A percentile compares a stretch with the other conserved stretches of the same genome.
phyloP scores from a whole-genome alignment of 2,113 vertebrate genomes.

The Chinchilla lanigera region DNA sequence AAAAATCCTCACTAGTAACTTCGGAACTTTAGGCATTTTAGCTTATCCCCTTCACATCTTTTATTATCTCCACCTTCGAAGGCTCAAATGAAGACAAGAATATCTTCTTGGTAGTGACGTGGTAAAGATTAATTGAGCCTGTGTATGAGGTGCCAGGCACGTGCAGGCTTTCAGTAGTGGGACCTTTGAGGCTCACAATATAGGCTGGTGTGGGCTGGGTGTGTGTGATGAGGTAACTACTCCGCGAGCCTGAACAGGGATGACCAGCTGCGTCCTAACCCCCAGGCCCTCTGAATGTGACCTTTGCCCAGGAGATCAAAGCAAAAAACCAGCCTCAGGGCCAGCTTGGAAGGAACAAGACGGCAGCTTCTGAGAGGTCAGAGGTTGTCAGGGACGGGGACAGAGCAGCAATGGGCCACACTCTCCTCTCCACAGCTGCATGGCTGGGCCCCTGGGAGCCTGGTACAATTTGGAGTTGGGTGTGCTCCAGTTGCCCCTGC shows the following conservation, averaged over 20 bases:
- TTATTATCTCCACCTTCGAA: neutral
- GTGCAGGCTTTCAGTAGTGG: neutral
- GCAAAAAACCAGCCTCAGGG: neutral
- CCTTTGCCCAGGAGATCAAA: neutral
- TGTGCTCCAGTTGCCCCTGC: neutral
- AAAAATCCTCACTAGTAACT: no score
- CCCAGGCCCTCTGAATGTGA: no score
- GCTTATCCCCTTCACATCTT: neutral
- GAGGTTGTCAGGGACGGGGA: neutral
- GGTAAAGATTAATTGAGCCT: neutral
- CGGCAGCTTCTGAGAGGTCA: neutral
- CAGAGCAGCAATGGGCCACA: neutral
- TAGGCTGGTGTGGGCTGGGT: neutral
- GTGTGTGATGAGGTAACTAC: neutral
- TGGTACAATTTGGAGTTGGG: neutral
- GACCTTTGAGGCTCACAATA: neutral
- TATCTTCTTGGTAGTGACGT: neutral
- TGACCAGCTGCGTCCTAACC: neutral
- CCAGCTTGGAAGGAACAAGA: neutral
- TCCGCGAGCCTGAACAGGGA: neutral
- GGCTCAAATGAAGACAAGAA: neutral
- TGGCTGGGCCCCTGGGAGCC: neutral
- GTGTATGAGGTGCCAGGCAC: neutral
- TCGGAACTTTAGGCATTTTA: neutral
- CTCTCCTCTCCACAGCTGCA: neutral